A percentile compares a stretch with the other conserved stretches of the same genome.
Evolutionary conservation across 1,140 invertebrate genomes (phyloP).

Genomic region (Plectus sambesii): DNA sequence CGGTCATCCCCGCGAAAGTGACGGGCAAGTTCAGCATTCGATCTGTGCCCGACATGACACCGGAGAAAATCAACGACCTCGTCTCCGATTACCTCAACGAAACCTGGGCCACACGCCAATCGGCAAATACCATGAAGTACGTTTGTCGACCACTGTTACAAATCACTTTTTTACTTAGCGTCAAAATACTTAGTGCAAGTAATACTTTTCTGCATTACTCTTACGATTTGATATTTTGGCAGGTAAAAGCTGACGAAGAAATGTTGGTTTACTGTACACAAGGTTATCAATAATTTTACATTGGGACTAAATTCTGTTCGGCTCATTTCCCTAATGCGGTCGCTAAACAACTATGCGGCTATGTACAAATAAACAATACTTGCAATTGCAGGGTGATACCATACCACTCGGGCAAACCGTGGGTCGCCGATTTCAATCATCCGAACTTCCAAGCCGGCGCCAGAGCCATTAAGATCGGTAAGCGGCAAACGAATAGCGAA

Average conservation of each 20-base stretch:
- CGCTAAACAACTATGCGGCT: background rate
- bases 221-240: too few relatives aligned
- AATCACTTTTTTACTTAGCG: too few relatives aligned
- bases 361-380: background rate
- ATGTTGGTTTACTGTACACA: too few relatives aligned
- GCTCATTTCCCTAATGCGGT: too few relatives aligned
- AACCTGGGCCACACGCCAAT: constrained; percentile 58
- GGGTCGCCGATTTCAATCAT: constrained; percentile 81
- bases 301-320: too few relatives aligned
- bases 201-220: too few relatives aligned
- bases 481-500: background rate
- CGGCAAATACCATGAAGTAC: constrained; percentile 74
- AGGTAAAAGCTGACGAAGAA: too few relatives aligned
- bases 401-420: constrained; percentile 68
- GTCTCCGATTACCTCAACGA: constrained; percentile 64
- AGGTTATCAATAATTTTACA: too few relatives aligned
- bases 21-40: constrained; percentile 91
- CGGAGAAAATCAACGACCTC: constrained; percentile 60
- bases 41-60: constrained; percentile 74
- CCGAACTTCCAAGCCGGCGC: constrained; percentile 78
- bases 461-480: constrained; percentile 64
- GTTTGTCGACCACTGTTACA: too few relatives aligned
- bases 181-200: too few relatives aligned
- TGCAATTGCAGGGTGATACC: constrained; percentile 51
- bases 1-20: constrained; percentile 78